Evolutionary conservation across 2,888 invertebrate genomes (phyloP).

Genomic region (Diarsia mendica): DNA sequence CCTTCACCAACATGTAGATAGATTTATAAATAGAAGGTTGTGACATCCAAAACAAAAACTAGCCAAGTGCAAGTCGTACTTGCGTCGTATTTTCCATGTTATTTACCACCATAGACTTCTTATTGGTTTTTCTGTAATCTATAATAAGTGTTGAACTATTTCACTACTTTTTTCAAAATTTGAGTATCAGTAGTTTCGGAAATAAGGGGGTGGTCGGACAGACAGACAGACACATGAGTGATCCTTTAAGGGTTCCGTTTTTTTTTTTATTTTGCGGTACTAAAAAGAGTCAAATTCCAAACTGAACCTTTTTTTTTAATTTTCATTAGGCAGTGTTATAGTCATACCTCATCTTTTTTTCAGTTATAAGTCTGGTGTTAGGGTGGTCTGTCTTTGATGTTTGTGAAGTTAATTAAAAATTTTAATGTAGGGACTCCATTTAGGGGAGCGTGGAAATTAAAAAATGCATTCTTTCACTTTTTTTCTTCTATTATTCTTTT

Average conservation of each 20-base stretch:
- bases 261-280: too few relatives aligned
- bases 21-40: not conserved
- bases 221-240: too few relatives aligned
- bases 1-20: not conserved
- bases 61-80: too few relatives aligned
- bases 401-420: constrained; percentile 45
- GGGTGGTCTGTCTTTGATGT: constrained; percentile 37
- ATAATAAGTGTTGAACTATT: too few relatives aligned
- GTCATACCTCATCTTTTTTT: not conserved
- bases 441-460: constrained; percentile 32
- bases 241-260: too few relatives aligned
- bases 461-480: constrained; percentile 28
- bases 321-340: not conserved
- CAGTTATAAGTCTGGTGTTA: constrained; percentile 1
- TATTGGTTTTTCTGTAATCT: too few relatives aligned
- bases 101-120: too few relatives aligned
- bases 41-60: constrained; percentile 14
- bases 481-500: not conserved
- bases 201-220: too few relatives aligned
- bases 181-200: too few relatives aligned
- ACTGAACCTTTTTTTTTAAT: constrained; percentile 4
- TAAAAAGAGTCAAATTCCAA: not conserved
- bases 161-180: too few relatives aligned
- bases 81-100: too few relatives aligned
- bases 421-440: constrained; percentile 31